Conservation (phyloP, 1,140 invertebrate species). For the Ganaspis sp. region DNA sequence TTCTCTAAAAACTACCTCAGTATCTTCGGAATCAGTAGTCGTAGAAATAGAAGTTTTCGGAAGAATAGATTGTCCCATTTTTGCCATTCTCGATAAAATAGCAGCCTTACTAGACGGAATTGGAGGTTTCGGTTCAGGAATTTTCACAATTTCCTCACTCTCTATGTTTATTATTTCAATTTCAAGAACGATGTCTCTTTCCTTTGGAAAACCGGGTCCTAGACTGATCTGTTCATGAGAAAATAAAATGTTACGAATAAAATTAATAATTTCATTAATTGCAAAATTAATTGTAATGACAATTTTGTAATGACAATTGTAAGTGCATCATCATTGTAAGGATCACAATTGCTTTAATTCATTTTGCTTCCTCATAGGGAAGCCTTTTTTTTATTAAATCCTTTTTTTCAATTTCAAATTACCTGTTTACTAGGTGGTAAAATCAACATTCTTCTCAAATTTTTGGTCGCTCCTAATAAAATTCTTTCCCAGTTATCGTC, state of each 20-base stretch:
- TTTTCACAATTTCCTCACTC: slow-evolving; percentile 37
- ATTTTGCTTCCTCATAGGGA: no score
- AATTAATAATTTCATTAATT: neutral
- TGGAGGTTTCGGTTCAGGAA: slow-evolving; percentile 39
- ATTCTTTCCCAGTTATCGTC: slow-evolving; percentile 69
- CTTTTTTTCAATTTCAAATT: no score
- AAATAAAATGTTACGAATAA: slow-evolving; percentile 32
- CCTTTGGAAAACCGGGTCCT: slow-evolving; percentile 69
- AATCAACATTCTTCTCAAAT: slow-evolving; percentile 61
- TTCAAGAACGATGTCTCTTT: slow-evolving; percentile 65
- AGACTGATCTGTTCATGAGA: slow-evolving; percentile 63
- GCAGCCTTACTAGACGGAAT: slow-evolving; percentile 60
- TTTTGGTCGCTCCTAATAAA: slow-evolving; percentile 55
- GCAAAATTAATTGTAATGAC: slow-evolving; percentile 1
- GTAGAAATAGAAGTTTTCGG: slow-evolving; percentile 62
- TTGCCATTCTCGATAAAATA: slow-evolving; percentile 69
- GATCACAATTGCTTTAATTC: no score
- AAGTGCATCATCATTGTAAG: no score
- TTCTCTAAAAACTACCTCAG: slow-evolving; percentile 57
- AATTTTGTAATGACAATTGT: no score
- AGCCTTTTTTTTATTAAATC: no score
- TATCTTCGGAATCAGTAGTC: slow-evolving; percentile 70
- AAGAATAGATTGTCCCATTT: slow-evolving; percentile 70
- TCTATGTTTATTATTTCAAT: slow-evolving; percentile 64
- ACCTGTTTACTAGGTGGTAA: slow-evolving; percentile 68